Conservation (phyloP, 2,797 vertebrate species). For the Lemur catta region DNA sequence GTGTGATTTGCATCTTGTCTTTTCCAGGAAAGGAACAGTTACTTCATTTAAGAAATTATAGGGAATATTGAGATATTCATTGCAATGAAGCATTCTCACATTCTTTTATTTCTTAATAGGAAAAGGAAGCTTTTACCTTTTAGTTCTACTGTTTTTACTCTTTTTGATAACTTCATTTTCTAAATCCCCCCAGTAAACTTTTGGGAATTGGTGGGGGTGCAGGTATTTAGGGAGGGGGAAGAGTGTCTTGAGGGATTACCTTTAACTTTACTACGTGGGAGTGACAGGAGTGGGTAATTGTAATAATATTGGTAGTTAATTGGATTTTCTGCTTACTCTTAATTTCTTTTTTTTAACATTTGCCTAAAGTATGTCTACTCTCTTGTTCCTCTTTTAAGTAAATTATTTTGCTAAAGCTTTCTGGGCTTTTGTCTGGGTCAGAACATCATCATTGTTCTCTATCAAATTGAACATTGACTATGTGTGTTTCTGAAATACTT, state of each 20-base stretch:
- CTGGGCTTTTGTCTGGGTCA: conserved; percentile 30
- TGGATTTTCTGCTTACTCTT: conserved; percentile 2
- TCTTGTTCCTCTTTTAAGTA: conserved; percentile 24
- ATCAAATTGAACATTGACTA: not conserved
- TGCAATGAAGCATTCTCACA: not conserved
- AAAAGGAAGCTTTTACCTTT: not conserved
- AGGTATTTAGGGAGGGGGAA: not conserved
- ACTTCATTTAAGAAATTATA: not conserved
- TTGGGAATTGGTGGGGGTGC: not conserved
- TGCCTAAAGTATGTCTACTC: conserved; percentile 24
- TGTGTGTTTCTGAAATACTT: conserved; percentile 35
- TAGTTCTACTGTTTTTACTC: not conserved
- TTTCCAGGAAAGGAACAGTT: conserved; percentile 23
- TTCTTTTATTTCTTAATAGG: not conserved
- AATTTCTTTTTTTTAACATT: not conserved
- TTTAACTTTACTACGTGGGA: not conserved
- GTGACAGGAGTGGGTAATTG: not conserved
- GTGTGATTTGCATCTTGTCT: not conserved
- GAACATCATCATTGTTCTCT: not conserved
- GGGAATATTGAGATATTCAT: not conserved
- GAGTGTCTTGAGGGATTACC: not conserved
- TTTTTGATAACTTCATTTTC: not conserved
- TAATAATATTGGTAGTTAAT: not conserved
- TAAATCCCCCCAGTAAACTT: not conserved
- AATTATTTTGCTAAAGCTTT: conserved; percentile 50